phyloP scores from a whole-genome alignment of 2,797 vertebrate genomes.

The Pseudochirops cupreus region DNA sequence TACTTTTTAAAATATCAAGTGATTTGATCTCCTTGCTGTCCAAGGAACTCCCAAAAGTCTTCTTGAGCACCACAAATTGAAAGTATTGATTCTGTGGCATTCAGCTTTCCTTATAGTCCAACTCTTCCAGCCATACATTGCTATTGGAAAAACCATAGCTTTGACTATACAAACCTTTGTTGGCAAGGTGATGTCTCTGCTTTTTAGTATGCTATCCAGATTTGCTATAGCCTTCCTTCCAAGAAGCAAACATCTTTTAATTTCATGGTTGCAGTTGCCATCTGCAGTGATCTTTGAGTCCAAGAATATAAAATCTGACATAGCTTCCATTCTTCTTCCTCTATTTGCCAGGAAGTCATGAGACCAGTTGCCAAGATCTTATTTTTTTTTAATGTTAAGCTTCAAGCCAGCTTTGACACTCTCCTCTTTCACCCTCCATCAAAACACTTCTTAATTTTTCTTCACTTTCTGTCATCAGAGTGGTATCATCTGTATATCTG shows the following conservation, averaged over 20 bases:
- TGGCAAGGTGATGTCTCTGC: background rate
- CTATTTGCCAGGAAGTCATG: background rate
- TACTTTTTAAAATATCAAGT: background rate
- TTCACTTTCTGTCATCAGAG: background rate
- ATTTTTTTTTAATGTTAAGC: background rate
- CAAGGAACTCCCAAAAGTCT: background rate
- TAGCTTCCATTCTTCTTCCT: background rate
- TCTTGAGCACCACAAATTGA: background rate
- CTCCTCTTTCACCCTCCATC: background rate
- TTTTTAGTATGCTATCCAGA: background rate
- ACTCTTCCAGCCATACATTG: background rate
- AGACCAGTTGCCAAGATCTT: background rate
- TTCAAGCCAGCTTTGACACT: background rate
- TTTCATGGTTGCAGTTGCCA: background rate
- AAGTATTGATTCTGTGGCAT: background rate
- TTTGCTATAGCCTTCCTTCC: background rate
- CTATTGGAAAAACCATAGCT: background rate
- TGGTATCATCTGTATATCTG: background rate
- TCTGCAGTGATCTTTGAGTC: background rate
- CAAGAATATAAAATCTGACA: background rate
- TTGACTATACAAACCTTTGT: background rate
- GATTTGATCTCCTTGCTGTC: background rate
- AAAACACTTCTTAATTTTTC: background rate
- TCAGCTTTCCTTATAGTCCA: background rate
- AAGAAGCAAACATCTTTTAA: background rate